phyloP scores from a whole-genome alignment of 2,113 vertebrate genomes.

The Rhea pennata region DNA sequence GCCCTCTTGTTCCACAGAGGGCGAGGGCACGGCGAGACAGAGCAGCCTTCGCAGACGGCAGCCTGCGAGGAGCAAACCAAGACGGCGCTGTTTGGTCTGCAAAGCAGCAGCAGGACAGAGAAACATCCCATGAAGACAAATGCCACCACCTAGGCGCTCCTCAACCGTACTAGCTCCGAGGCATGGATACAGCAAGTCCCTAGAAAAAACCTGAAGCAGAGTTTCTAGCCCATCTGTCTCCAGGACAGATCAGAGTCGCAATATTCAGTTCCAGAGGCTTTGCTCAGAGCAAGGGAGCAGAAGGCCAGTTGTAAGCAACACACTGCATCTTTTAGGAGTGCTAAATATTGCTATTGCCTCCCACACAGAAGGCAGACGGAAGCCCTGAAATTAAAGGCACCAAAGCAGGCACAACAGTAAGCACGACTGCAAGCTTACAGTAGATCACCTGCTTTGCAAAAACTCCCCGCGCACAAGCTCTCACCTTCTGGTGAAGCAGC shows the following conservation, averaged over 20 bases:
- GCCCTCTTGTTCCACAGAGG: neutral
- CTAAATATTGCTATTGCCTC: neutral
- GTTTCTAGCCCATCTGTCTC: neutral
- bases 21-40: neutral
- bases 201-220: neutral
- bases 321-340: neutral
- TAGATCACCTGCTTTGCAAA: neutral
- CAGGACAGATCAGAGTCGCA: fast-evolving
- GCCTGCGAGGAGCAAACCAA: neutral
- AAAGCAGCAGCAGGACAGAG: fast-evolving
- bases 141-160: neutral
- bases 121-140: neutral
- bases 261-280: neutral
- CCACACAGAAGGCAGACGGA: neutral
- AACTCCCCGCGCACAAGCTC: neutral
- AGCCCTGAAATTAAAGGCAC: neutral
- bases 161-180: neutral
- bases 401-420: neutral
- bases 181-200: neutral
- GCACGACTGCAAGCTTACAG: fast-evolving
- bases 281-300: neutral
- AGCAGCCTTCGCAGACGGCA: neutral
- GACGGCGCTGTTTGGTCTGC: neutral
- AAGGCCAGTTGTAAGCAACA: neutral
- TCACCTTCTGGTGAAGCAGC: neutral